Conservation (phyloP, 2,797 vertebrate species). For the Urocyon cinereoargenteus region DNA sequence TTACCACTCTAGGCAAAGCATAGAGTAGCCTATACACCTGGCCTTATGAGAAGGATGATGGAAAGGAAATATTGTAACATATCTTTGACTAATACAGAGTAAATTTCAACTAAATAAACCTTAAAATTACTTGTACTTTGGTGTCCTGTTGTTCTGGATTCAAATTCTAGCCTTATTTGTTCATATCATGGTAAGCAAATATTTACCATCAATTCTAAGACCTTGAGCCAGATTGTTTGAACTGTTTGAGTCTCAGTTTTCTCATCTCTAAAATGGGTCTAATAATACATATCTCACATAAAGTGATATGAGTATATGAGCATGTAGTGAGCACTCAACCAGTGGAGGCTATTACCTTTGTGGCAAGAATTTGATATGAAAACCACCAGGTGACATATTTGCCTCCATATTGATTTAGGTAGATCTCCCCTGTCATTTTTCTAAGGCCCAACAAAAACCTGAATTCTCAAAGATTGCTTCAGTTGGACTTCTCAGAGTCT, state of each 20-base stretch:
- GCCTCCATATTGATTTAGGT: not conserved
- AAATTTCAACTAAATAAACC: slow-evolving; percentile 30
- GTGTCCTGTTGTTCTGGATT: not conserved
- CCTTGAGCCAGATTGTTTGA: not conserved
- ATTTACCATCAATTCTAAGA: slow-evolving; percentile 18
- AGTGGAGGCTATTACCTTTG: not conserved
- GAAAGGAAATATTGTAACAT: not conserved
- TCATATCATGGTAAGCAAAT: slow-evolving; percentile 43
- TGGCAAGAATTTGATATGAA: not conserved
- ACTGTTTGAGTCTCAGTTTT: not conserved
- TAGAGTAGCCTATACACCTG: not conserved
- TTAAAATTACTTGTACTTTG: slow-evolving; percentile 35
- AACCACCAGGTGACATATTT: not conserved
- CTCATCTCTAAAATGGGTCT: not conserved
- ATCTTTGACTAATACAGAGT: not conserved
- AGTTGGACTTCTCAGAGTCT: not conserved
- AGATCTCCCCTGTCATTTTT: not conserved
- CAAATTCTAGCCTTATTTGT: slow-evolving; percentile 10
- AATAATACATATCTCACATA: not conserved
- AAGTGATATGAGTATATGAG: not conserved
- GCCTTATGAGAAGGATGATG: not conserved
- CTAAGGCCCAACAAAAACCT: not conserved
- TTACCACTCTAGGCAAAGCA: not conserved
- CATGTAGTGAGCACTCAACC: not conserved
- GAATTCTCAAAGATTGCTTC: not conserved